These are phyloP conservation scores for Dolichotis patagonum DNA, from an alignment of 2,113 vertebrate species.

Conservation along the genomic window DNA sequence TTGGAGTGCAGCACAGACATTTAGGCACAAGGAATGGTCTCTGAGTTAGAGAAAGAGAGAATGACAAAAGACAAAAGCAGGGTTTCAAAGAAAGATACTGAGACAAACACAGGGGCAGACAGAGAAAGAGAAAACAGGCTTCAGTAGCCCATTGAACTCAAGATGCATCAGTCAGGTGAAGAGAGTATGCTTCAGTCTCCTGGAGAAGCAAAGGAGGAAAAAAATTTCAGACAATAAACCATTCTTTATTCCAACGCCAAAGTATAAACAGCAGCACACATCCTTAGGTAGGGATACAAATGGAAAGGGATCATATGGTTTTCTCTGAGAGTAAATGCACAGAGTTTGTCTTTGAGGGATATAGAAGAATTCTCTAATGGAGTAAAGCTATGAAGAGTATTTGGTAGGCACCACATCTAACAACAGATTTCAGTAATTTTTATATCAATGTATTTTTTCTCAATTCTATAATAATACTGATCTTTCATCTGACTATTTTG, in stretches of 20 bases:
- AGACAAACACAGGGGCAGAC: too few relatives aligned
- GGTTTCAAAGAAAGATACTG: neutral
- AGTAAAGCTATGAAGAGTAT: neutral
- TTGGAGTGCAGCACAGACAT: neutral
- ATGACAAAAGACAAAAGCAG: neutral
- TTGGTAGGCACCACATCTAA: neutral
- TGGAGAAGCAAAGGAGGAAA: neutral
- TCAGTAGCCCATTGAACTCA: neutral
- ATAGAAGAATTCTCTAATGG: neutral
- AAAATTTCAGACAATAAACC: neutral
- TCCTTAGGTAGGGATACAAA: neutral
- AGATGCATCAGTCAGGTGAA: neutral
- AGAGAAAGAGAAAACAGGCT: neutral
- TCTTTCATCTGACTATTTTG: neutral
- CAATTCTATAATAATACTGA: neutral
- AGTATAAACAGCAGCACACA: fast-evolving
- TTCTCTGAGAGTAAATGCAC: neutral
- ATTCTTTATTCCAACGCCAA: neutral
- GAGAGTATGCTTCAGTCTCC: neutral
- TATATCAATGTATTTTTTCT: neutral
- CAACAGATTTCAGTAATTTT: neutral
- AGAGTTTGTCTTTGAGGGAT: neutral
- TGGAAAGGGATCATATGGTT: neutral
- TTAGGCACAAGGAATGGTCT: neutral
- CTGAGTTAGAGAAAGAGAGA: neutral